Evolutionary conservation across 2,888 invertebrate species (phyloP).

Genomic region (Uropetala carovei): DNA sequence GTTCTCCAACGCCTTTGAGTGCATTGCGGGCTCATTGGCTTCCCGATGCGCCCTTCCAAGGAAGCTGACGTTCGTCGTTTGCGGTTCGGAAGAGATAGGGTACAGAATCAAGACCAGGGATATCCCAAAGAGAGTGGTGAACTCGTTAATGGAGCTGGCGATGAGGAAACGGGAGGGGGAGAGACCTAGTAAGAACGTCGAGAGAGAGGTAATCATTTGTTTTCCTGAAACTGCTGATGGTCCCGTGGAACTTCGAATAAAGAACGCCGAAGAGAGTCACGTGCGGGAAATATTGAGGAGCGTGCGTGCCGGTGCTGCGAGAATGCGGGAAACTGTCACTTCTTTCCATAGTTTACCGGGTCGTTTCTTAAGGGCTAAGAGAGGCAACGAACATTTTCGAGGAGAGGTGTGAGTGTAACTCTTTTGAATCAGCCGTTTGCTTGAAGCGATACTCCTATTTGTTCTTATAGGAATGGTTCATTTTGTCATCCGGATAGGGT

Average conservation of each 20-base stretch:
- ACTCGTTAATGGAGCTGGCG: not conserved
- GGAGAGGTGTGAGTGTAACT: not conserved
- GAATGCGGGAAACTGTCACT: not conserved
- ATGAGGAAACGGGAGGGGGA: not conserved
- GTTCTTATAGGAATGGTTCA: no score
- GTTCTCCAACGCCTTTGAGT: not conserved
- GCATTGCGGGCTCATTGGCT: not conserved
- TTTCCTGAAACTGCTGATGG: not conserved
- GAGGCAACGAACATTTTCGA: not conserved
- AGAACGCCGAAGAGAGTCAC: not conserved
- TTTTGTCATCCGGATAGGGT: no score
- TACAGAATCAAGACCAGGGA: not conserved
- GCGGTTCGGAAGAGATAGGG: slow-evolving; percentile 14
- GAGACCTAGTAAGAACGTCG: no score
- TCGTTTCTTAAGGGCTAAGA: not conserved
- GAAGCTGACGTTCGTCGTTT: not conserved
- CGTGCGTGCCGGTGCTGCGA: not conserved
- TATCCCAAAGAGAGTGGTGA: not conserved
- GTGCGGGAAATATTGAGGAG: not conserved
- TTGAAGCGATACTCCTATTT: no score
- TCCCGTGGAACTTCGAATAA: not conserved
- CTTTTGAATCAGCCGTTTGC: no score
- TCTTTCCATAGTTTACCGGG: not conserved
- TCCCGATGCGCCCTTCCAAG: not conserved
- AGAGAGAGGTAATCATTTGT: not conserved